Evolutionary conservation across 1,140 invertebrate species (phyloP).

Genomic region (Chionoecetes opilio): DNA sequence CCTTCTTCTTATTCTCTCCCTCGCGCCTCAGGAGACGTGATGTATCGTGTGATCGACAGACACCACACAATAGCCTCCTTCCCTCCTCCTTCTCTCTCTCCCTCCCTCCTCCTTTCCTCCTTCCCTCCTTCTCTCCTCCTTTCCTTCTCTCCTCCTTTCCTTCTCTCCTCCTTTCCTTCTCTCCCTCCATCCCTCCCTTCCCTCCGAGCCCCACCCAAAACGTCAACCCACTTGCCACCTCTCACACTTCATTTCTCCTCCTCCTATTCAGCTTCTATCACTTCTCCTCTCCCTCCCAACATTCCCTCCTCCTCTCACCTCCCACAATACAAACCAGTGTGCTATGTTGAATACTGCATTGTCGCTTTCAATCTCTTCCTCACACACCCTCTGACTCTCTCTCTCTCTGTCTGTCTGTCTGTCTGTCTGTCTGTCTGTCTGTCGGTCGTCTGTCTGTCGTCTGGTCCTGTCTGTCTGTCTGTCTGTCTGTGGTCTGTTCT

Average conservation of each 20-base stretch:
- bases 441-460: too few relatives aligned
- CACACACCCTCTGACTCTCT: neutral
- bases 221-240: too few relatives aligned
- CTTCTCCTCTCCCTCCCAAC: neutral
- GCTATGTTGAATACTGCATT: neutral
- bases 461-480: too few relatives aligned
- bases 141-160: too few relatives aligned
- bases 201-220: too few relatives aligned
- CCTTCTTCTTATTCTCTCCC: neutral
- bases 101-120: too few relatives aligned
- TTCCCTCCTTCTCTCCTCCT: too few relatives aligned
- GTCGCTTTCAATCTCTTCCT: conserved; percentile 4
- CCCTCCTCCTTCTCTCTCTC: neutral
- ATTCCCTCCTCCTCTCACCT: neutral
- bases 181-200: too few relatives aligned
- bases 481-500: too few relatives aligned
- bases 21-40: neutral
- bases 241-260: too few relatives aligned
- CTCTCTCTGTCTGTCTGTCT: neutral
- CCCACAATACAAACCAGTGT: neutral
- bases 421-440: neutral
- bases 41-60: conserved; percentile 28
- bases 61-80: neutral
- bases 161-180: too few relatives aligned
- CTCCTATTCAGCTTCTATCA: neutral